Conservation (phyloP, 2,113 vertebrate genomes). For the Alaudala cheleensis region DNA sequence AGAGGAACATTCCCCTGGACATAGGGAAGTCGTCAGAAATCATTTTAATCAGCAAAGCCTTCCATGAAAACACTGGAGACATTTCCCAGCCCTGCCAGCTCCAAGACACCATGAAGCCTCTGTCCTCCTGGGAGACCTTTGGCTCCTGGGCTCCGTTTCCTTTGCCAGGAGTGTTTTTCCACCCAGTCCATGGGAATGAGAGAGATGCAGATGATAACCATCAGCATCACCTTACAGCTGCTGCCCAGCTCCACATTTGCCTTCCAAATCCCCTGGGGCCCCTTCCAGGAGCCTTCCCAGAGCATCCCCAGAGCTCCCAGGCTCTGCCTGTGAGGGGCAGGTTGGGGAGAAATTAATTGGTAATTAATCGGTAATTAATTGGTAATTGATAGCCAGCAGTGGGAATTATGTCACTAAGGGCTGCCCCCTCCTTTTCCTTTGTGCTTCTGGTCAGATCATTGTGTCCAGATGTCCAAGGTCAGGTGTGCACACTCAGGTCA, state of each 20-base stretch:
- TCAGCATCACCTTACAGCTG: conserved; percentile 2
- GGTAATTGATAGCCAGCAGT: neutral
- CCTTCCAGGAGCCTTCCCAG: neutral
- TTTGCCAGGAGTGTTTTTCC: conserved; percentile 16
- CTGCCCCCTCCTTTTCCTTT: neutral
- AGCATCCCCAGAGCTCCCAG: neutral
- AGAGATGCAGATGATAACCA: neutral
- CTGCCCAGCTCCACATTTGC: neutral
- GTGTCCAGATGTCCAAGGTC: rapidly evolving
- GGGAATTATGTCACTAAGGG: rapidly evolving
- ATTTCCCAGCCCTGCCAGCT: neutral
- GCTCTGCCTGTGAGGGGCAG: neutral
- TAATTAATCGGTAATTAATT: neutral
- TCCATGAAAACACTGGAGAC: neutral
- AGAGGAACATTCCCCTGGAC: rapidly evolving
- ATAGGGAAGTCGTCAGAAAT: neutral
- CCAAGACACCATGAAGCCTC: rapidly evolving
- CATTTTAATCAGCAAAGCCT: rapidly evolving
- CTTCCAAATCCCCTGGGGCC: neutral
- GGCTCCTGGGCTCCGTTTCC: neutral
- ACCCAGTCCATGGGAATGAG: neutral
- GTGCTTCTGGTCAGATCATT: neutral
- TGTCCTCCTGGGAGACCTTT: neutral
- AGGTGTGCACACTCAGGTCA: rapidly evolving
- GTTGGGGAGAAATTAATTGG: neutral